These are phyloP conservation scores for Macrotus californicus DNA, from an alignment of 2,113 vertebrate species.

Conservation along the genomic window DNA sequence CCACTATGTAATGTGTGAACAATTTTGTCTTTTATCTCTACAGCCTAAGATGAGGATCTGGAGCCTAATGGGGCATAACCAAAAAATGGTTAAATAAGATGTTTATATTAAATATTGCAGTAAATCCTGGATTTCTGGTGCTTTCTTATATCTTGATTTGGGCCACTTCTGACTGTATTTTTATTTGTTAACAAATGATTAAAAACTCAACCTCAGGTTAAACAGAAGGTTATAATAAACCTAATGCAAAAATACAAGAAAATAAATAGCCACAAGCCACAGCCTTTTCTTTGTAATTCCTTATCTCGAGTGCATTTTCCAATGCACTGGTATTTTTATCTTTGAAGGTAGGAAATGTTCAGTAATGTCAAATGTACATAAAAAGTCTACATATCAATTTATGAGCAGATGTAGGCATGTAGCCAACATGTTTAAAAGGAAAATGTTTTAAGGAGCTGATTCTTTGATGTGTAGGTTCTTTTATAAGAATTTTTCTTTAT, in stretches of 20 bases:
- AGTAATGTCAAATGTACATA: background rate
- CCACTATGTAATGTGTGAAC: background rate
- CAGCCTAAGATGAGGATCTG: background rate
- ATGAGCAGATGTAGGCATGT: conserved; percentile 51
- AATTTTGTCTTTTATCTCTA: background rate
- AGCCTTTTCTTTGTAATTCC: background rate
- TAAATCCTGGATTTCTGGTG: background rate
- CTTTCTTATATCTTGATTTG: conserved; percentile 15
- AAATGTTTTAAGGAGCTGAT: conserved; percentile 65
- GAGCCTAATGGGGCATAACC: background rate
- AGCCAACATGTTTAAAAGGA: conserved; percentile 73
- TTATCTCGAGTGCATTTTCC: conserved; percentile 37
- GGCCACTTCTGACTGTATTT: background rate
- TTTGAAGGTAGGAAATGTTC: conserved; percentile 46
- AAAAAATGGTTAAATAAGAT: background rate
- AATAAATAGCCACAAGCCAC: background rate
- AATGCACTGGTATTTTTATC: background rate
- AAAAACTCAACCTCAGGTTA: conserved; percentile 17
- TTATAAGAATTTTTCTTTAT: conserved; percentile 77
- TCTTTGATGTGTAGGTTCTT: conserved; percentile 73
- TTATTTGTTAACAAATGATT: conserved; percentile 26
- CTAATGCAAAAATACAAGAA: conserved; percentile 36
- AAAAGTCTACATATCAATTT: conserved; percentile 47
- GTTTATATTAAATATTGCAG: background rate
- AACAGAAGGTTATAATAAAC: background rate